Evolutionary conservation across 1,140 invertebrate species (phyloP), one percentile per base, ranked within the genome.

Genomic region (Micrasema minimum): DNA sequence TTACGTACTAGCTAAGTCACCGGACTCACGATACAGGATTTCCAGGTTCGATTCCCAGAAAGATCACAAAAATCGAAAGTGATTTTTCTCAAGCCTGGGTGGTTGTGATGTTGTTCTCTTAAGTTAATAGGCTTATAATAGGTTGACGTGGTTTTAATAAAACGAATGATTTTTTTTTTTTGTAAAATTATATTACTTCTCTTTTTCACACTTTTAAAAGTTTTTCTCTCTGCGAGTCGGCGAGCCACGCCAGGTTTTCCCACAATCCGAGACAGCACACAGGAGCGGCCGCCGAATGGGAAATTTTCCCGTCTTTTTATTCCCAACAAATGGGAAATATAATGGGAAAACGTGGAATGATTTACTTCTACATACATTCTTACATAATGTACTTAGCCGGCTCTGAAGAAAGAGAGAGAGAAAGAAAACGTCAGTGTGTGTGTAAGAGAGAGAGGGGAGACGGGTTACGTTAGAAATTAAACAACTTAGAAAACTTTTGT

Each of bases 321-420:
- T 75, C 68, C 67, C 74, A 71, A 75, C 74, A 75, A n/a, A 75
- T 75, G 67, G 74, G 59, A 75, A 75, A 75, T 72, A 75, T 75
- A 75, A 75, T 75, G 71, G 74, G 67, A 75, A 75, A 75, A 68
- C 57, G 62, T 62, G 71, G 62, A 72, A 72, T 72, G 70, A 75
- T 75, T 75, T 72, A 75, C 69, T 75, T 74, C 62, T 57, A 71
- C 61, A 64, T 69, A 69, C 69, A 69, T 72, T 67, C 66, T 62
- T 66, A 51, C 68, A 26, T 70, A 74, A 74, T 74, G 67, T 51
- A 74, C 68, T 74, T 57, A 68, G 53, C 35, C 26, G 46, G 38
- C 57, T 62, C 57, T n/a, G n/a, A n/a, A n/a, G n/a, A 22, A 38
- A 53, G 64, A 16, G 64, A n/a, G 64, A 14, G 57, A 23, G 20